phyloP scores from a whole-genome alignment of 53 echinoderm and acorn worm genomes.

The Patiria pectinifera region DNA sequence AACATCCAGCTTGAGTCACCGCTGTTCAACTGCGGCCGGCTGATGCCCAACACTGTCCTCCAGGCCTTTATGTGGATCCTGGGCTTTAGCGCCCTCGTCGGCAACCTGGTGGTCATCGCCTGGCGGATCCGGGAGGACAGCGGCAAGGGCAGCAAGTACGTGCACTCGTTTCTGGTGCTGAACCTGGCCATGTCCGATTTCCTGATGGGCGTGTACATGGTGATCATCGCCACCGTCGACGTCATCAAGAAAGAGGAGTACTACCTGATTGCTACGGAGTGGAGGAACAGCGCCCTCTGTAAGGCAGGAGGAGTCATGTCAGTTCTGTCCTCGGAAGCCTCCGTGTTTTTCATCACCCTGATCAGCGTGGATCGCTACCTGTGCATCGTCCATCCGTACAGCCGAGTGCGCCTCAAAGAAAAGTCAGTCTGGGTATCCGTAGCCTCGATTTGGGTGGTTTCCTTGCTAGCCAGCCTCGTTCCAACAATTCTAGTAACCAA shows the following conservation, averaged over 20 bases:
- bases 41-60: conserved; percentile 56
- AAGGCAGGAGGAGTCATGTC: conserved; percentile 32
- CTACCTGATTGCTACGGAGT: background rate
- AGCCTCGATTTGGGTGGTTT: conserved; percentile 17
- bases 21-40: conserved; percentile 9
- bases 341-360: conserved; percentile 46
- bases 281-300: conserved; percentile 18
- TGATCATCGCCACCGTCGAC: conserved; percentile 51
- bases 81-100: conserved; percentile 60
- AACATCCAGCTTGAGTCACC: background rate
- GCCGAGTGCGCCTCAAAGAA: conserved; percentile 17
- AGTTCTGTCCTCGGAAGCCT: conserved; percentile 33
- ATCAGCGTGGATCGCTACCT: conserved; percentile 50
- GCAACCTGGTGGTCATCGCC: conserved; percentile 51
- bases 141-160: conserved; percentile 2
- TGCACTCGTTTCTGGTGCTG: conserved; percentile 24
- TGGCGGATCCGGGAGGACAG: conserved; percentile 14
- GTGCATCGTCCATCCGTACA: conserved; percentile 63
- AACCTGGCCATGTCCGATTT: conserved; percentile 51
- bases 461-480: conserved; percentile 23
- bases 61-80: conserved; percentile 56
- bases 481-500: conserved; percentile 15
- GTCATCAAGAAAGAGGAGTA: conserved; percentile 15
- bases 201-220: conserved; percentile 51
- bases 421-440: conserved; percentile 5